Base-by-base conservation (phyloP, 2,888 invertebrate genomes). In the Mellilla xanthometata region DNA sequence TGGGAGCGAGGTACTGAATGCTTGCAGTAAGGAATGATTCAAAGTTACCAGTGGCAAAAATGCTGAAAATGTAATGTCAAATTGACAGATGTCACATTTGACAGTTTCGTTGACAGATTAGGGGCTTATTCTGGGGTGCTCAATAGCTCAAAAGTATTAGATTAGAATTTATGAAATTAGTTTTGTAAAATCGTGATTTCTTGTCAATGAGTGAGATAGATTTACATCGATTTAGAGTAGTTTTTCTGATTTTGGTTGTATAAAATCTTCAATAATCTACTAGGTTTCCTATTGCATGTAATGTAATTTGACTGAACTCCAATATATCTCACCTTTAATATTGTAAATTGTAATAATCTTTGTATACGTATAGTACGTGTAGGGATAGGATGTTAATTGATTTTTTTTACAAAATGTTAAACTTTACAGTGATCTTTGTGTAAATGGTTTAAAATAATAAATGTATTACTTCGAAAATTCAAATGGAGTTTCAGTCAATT, bases 401-500 rank as follows among this genome's bases (percentile, higher is more conserved):
- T 82, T 76, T 71, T 61, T 68, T 74, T 71, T 72, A 77, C 77
- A 65, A 78, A 77, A 77, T 87, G 82, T 85, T 77, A 76, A 80
- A 79, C 70, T 68, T 61, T 63, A 68, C 63, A 81, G 72, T 80
- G 76, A 79, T 79, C 69, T 78, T 85, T 89, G 85, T 88, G 77
- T 81, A 79, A 66, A 76, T 74, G 81, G 73, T 86, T 80, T 83
- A 76, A 76, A 79, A 74, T 72, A 89, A 89, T 89, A 89, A 89
- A 89, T 77, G 80, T 81, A 68, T 78, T 76, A 76, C 71, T 85
- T 81, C 70, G 69, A 74, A 85, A 83, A 85, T 76, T 62, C 65
- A 75, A 72, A 73, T 89, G 88, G 89, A 89, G 89, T 89, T 89
- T 89, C 88, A 89, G 89, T 89, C 89, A 89, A 87, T 88, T 88